These are phyloP conservation scores for Chrysochloris asiatica DNA, from an alignment of 2,113 vertebrate species.

Conservation along the genomic window DNA sequence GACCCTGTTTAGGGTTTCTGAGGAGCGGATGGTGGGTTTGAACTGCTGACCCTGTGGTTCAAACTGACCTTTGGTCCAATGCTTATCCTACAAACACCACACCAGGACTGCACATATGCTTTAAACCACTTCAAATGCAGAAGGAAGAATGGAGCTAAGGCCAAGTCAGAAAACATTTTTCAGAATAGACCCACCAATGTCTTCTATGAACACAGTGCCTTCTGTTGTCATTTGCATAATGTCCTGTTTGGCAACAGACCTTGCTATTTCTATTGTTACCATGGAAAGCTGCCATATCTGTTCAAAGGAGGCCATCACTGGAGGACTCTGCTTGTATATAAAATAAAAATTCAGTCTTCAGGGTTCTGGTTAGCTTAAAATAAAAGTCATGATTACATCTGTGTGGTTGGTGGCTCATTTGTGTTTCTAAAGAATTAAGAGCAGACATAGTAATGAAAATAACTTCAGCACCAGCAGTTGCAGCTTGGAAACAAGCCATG, in stretches of 20 bases:
- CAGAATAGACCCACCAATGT: neutral
- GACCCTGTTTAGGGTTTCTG: too few species aligned
- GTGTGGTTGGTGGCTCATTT: neutral
- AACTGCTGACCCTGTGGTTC: too few species aligned
- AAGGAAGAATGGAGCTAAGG: neutral
- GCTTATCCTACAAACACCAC: too few species aligned
- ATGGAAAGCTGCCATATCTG: neutral
- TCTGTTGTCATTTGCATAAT: neutral
- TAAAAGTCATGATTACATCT: neutral
- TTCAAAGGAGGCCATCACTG: neutral
- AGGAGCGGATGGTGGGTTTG: too few species aligned
- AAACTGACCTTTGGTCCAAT: too few species aligned
- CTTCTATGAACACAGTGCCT: neutral
- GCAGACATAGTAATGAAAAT: neutral
- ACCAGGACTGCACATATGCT: neutral
- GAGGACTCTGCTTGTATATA: neutral
- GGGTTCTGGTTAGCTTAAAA: neutral
- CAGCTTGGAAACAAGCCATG: neutral
- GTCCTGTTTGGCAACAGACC: neutral
- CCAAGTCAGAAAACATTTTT: neutral
- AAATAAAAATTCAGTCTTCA: neutral
- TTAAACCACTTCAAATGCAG: neutral
- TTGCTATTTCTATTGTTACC: neutral
- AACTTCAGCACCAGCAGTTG: neutral
- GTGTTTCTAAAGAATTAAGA: slow-evolving; percentile 5